These are phyloP conservation scores for Nasonia vitripennis DNA, from an alignment of 1,140 invertebrate genomes.

Conservation along the genomic window DNA sequence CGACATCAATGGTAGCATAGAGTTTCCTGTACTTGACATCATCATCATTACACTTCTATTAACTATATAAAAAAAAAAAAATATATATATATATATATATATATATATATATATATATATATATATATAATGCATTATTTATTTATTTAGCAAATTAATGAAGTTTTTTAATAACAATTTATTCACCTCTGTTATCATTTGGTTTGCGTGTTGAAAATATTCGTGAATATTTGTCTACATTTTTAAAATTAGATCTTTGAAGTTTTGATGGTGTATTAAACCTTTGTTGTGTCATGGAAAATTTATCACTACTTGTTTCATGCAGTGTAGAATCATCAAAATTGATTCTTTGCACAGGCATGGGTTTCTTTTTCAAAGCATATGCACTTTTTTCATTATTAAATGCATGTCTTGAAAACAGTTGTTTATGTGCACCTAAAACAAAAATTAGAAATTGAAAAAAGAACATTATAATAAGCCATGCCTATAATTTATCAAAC, in stretches of 20 bases:
- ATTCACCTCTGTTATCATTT: constrained; percentile 49
- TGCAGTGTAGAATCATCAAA: constrained; percentile 60
- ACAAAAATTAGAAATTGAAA: constrained; percentile 11
- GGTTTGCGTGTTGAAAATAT: constrained; percentile 57
- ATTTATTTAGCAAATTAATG: neutral
- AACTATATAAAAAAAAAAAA: constrained; percentile 27
- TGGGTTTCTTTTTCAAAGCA: constrained; percentile 53
- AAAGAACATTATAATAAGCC: neutral
- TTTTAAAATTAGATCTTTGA: constrained; percentile 44
- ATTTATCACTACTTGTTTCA: constrained; percentile 52
- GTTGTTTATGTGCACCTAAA: constrained; percentile 60
- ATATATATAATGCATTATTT: constrained; percentile 2
- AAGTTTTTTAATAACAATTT: neutral
- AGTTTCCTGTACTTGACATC: constrained; percentile 42
- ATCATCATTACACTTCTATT: constrained; percentile 40
- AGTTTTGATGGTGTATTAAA: constrained; percentile 45
- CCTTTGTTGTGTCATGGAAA: neutral
- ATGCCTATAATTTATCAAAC: neutral
- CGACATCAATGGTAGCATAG: constrained; percentile 36
- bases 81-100: no score
- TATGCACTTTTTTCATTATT: constrained; percentile 49
- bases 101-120: no score
- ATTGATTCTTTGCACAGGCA: constrained; percentile 61
- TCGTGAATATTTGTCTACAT: constrained; percentile 60
- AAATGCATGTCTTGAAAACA: constrained; percentile 60